Evolutionary conservation across 2,888 invertebrate species (phyloP), one percentile per base, ranked within the genome.

Genomic region (Epistrophe eligans): DNA sequence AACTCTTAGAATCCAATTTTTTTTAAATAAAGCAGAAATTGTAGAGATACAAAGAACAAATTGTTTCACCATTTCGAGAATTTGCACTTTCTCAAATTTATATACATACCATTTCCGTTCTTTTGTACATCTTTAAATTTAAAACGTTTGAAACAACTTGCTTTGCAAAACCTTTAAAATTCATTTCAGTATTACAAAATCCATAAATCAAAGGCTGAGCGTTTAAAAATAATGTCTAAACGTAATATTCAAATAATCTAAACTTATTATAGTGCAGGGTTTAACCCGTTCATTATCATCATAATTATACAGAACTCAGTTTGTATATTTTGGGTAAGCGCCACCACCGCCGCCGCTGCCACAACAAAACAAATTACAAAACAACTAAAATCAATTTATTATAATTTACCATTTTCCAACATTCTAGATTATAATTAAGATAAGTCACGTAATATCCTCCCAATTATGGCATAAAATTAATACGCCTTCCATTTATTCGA

Each of bases 401-500:
- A 11, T n/a, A 52, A 28, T 64, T 50, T 35, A 57, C 7, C 10
- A 10, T 11, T 60, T 60, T 38, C n/a, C 40, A 38, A 13, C n/a
- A 6, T 43, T 35, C 35, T 1, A 57, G 67, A 64, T 66, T 50
- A 55, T 57, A 74, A 79, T 73, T 70, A 32, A 40, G 67, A 84
- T 70, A 64, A 71, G 62, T 79, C 70, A 66, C 55, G 17, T 40
- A 52, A 58, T 58, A 40, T 45, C 64, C 66, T 11, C 45, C 17
- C 48, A 82, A 71, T 57, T 50, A 57, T 45, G 7, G 38, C 13
- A 38, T 24, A 73, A 32, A 77, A 73, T 57, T 85, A 77, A 77
- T 81, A 77, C 24, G 19, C 10, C 48, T 38, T 62, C 73, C 77
- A 81, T 81, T 81, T 62, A 77, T 77, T 40, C 11, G 38, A 43